Conservation (phyloP, 2,888 invertebrate species). For the Noctua janthina region DNA sequence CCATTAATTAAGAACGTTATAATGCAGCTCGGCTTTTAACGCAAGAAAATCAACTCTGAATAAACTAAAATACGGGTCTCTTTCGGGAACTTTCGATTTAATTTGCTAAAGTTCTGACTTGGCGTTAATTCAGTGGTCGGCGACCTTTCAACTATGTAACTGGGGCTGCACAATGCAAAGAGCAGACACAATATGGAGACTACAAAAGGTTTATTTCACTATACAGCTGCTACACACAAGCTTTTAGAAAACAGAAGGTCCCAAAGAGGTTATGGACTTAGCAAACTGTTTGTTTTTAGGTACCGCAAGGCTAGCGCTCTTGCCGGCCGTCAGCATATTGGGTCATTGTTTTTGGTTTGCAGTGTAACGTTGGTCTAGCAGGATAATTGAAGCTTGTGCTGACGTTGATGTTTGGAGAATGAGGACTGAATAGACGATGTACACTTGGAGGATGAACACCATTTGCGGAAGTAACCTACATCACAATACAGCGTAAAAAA, state of each 20-base stretch:
- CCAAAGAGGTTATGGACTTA: constrained; percentile 30
- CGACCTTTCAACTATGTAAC: constrained; percentile 53
- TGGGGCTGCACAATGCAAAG: constrained; percentile 24
- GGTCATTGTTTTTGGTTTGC: constrained; percentile 13
- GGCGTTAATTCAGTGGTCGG: constrained; percentile 44
- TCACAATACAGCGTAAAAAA: background rate
- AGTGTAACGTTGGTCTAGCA: background rate
- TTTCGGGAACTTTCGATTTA: constrained; percentile 52
- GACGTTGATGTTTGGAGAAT: background rate
- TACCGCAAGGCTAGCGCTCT: background rate
- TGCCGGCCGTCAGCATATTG: background rate
- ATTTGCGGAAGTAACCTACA: background rate
- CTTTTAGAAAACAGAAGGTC: constrained; percentile 3
- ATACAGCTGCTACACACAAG: background rate
- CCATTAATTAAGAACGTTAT: constrained; percentile 49
- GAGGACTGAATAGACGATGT: background rate
- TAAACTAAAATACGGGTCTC: constrained; percentile 37
- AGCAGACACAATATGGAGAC: constrained; percentile 10
- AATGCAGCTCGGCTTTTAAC: constrained; percentile 43
- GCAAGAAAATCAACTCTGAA: constrained; percentile 45
- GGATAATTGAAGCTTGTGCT: background rate
- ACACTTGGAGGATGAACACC: background rate
- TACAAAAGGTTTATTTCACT: constrained; percentile 46
- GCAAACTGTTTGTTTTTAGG: constrained; percentile 27
- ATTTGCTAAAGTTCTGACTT: constrained; percentile 49